A percentile compares a stretch with the other conserved stretches of the same genome.
Conservation (phyloP, 2,797 vertebrate genomes). For the Dromococcyx pavoninus region DNA sequence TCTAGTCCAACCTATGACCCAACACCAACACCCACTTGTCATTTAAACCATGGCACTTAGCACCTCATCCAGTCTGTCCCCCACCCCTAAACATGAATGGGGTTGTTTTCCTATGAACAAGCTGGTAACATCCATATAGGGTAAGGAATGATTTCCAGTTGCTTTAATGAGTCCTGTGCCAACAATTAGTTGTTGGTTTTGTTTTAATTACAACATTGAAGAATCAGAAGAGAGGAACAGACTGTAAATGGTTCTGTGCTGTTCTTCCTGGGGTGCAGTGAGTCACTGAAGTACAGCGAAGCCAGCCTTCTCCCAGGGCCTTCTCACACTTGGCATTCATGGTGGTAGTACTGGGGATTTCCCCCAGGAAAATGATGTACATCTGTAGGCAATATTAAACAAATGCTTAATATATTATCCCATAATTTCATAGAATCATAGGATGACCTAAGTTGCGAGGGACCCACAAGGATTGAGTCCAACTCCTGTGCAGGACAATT, state of each 20-base stretch:
- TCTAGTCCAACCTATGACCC: too few species aligned
- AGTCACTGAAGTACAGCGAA: background rate
- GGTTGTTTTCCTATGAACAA: background rate
- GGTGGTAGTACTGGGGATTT: background rate
- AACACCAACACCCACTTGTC: too few species aligned
- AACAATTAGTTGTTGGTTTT: background rate
- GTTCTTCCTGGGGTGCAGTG: background rate
- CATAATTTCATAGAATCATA: too few species aligned
- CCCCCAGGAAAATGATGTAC: accelerated
- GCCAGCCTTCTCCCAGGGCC: background rate
- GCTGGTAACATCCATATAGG: background rate
- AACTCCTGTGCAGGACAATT: too few species aligned
- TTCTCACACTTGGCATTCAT: background rate
- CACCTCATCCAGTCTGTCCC: too few species aligned
- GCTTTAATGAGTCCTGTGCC: background rate
- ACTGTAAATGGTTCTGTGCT: background rate
- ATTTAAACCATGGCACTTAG: too few species aligned
- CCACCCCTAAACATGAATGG: background rate
- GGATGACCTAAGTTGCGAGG: too few species aligned
- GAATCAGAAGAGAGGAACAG: background rate
- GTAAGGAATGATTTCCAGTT: background rate
- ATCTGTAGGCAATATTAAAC: background rate
- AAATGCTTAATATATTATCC: background rate
- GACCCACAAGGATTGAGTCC: too few species aligned
- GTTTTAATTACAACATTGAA: constrained; percentile 29